Percentiles rank a stretch among this genome's conserved stretches.
These are phyloP conservation scores for Sturnira hondurensis DNA, from an alignment of 2,113 vertebrate genomes.

Conservation along the genomic window DNA sequence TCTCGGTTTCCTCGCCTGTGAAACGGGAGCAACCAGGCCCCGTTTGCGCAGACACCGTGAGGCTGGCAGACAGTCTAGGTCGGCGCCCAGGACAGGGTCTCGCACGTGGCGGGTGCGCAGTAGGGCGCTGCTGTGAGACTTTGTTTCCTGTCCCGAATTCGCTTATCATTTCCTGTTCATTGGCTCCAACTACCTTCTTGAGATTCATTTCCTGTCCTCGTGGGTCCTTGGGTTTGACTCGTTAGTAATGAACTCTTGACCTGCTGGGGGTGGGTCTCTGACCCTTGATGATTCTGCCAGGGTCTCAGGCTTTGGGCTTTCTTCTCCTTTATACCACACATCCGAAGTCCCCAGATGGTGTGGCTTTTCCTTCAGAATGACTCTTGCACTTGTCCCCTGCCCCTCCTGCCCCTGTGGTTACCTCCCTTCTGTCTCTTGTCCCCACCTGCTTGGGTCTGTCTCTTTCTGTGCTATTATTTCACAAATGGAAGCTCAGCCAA, in stretches of 20 bases:
- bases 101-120: background rate
- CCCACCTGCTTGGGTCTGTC: background rate
- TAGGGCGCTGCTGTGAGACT: background rate
- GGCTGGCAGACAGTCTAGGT: accelerated
- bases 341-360: background rate
- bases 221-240: accelerated
- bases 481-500: background rate
- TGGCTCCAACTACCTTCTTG: background rate
- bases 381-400: background rate
- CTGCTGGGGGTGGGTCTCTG: background rate
- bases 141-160: background rate
- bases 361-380: background rate
- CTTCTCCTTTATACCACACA: background rate
- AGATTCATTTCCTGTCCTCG: background rate
- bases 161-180: background rate
- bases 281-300: background rate
- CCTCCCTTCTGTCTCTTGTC: background rate
- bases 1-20: background rate
- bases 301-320: background rate
- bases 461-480: background rate
- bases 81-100: background rate
- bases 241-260: background rate
- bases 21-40: background rate
- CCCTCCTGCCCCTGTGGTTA: background rate
- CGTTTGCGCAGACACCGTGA: background rate